Percentiles rank a stretch among this genome's conserved stretches.
Evolutionary conservation across 2,113 vertebrate genomes (phyloP).

Genomic region (Herpetotheres cachinnans): DNA sequence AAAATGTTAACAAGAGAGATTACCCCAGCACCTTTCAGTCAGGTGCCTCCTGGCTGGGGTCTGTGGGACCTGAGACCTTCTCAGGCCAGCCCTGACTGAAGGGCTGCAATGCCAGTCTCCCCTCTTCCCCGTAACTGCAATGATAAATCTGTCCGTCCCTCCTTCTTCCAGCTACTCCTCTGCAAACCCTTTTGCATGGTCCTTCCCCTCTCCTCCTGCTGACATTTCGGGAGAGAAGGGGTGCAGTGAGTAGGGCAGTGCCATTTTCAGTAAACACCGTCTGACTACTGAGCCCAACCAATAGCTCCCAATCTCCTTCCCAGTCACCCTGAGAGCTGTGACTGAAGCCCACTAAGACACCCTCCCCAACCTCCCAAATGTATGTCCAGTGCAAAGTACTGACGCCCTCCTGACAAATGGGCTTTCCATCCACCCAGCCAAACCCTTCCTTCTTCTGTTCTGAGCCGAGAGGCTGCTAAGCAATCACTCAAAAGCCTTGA

Average conservation of each 20-base stretch:
- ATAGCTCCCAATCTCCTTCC: not conserved
- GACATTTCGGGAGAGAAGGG: not conserved
- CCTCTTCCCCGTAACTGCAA: not conserved
- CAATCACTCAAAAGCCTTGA: not conserved
- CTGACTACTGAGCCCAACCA: not conserved
- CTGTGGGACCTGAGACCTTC: not conserved
- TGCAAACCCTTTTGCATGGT: not conserved
- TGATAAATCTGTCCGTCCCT: not conserved
- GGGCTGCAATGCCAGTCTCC: not conserved
- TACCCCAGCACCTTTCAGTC: not conserved
- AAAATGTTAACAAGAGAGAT: not conserved
- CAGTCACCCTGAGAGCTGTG: not conserved
- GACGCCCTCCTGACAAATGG: fast-evolving
- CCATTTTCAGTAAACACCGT: not conserved
- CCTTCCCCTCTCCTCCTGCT: not conserved
- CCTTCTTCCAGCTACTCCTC: not conserved
- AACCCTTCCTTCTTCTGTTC: not conserved
- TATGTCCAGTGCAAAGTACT: not conserved
- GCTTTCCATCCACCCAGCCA: not conserved
- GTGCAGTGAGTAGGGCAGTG: not conserved
- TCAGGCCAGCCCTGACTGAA: not conserved
- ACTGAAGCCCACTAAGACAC: not conserved
- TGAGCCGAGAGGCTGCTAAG: not conserved
- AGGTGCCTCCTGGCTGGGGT: not conserved
- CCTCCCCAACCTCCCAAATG: not conserved